Base-by-base conservation (phyloP, 2,888 invertebrate species). In the Philereme vetulata region DNA sequence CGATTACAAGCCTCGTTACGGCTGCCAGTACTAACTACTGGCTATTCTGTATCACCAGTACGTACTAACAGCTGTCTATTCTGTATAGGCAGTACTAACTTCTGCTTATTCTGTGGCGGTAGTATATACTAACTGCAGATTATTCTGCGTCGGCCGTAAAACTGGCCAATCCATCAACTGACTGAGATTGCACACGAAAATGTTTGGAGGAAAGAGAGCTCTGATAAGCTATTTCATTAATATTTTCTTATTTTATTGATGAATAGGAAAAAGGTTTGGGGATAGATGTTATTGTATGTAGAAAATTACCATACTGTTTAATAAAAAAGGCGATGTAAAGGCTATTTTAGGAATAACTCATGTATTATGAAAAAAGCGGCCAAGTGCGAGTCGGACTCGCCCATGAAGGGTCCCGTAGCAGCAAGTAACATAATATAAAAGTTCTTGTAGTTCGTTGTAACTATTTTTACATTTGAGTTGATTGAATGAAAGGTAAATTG, bases 1-100 rank as follows among this genome's bases (percentile, higher is more conserved):
- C 62, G 54, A 62, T 62, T 57, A 61, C 56, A 47, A 43, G 38
- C 57, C 54, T 57, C 62, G 57, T 62, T 62, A 62, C 56, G n/a
- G 32, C 9, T 10, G n/a, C 9, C 33, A 5, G 9, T 40, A 50
- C 50, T 38, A 42, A 51, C 49, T 10, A 11, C 52, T 21, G 36
- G 7, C 4, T 52, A 45, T 45, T 45, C 52, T 51, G 43, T 34
- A 1, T 32, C 44, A 11, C n/a, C n/a, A n/a, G n/a, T n/a, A n/a
- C n/a, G 9, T 51, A 56, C 38, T 4, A 56, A 56, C 56, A 50
- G 8, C 33, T 11, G 10, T 9, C 4, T 40, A 40, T 33, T 50
- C 56, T 56, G 45, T 48, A n/a, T n/a, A n/a, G 1, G 40, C 44
- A 11, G 9, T 51, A 56, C 38, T 4, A 56, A 56, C 56, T 56